Evolutionary conservation across 1,140 invertebrate species (phyloP).

Genomic region (Pentalonia nigronervosa): DNA sequence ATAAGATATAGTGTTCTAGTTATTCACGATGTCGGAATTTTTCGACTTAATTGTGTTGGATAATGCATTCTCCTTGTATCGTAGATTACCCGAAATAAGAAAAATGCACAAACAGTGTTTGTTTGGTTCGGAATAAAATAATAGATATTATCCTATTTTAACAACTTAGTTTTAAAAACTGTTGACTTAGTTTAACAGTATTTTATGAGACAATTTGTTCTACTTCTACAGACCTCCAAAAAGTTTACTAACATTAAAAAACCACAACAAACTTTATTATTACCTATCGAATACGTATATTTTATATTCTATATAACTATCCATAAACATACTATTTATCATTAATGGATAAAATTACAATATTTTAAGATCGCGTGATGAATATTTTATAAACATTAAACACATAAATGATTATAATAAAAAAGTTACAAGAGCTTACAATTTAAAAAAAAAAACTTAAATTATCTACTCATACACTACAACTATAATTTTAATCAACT

Average conservation of each 20-base stretch:
- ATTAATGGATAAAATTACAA: not conserved
- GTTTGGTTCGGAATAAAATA: not conserved
- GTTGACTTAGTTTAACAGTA: not conserved
- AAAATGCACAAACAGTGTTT: not conserved
- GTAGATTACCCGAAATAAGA: not conserved
- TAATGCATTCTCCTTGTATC: not conserved
- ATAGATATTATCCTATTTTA: not conserved
- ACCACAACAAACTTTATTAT: constrained; percentile 22
- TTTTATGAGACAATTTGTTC: not conserved
- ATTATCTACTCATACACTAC: not conserved
- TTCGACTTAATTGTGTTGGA: not conserved
- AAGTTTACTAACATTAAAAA: not conserved
- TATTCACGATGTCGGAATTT: not conserved
- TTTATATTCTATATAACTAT: too few relatives aligned
- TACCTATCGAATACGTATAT: not conserved
- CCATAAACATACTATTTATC: too few relatives aligned
- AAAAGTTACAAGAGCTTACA: not conserved
- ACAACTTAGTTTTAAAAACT: not conserved
- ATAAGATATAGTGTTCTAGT: not conserved
- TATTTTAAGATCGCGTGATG: not conserved
- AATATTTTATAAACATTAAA: not conserved
- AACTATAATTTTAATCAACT: not conserved
- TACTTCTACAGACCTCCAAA: not conserved
- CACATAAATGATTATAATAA: not conserved
- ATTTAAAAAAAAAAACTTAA: not conserved